Conservation (phyloP, 2,888 invertebrate species). For the Torymus auratus region DNA sequence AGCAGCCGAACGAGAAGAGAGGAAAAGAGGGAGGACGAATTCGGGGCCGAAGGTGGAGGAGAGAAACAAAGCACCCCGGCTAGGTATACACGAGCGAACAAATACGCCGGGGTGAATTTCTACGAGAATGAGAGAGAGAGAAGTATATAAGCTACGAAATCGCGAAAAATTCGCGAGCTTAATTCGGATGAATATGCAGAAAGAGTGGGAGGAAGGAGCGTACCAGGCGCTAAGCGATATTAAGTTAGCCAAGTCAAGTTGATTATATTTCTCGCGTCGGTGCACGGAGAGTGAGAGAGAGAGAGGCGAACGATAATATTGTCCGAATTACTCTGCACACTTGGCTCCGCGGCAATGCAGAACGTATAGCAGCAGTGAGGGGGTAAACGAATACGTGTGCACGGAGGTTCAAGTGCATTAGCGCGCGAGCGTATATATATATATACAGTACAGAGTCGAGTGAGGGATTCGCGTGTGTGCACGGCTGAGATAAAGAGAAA, state of each 20-base stretch:
- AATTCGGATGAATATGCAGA: constrained; percentile 7
- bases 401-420: too few species aligned
- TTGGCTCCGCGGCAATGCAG: background rate
- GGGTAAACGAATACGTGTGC: too few species aligned
- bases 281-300: too few species aligned
- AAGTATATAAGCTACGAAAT: too few species aligned
- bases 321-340: constrained; percentile 23
- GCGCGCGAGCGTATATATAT: too few species aligned
- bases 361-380: too few species aligned
- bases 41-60: constrained; percentile 1
- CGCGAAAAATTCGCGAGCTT: background rate
- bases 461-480: background rate
- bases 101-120: background rate
- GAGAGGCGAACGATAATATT: constrained; percentile 7
- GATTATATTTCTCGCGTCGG: constrained; percentile 23
- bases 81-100: background rate
- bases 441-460: too few species aligned
- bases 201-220: background rate
- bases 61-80: background rate
- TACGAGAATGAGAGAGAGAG: too few species aligned
- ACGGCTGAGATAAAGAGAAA: background rate
- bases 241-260: constrained; percentile 26
- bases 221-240: background rate
- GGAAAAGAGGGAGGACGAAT: background rate
- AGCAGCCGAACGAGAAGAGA: background rate